Percentiles rank a stretch among this genome's conserved stretches.
Conservation (phyloP, 2,797 vertebrate genomes). For the Eospalax fontanierii region DNA sequence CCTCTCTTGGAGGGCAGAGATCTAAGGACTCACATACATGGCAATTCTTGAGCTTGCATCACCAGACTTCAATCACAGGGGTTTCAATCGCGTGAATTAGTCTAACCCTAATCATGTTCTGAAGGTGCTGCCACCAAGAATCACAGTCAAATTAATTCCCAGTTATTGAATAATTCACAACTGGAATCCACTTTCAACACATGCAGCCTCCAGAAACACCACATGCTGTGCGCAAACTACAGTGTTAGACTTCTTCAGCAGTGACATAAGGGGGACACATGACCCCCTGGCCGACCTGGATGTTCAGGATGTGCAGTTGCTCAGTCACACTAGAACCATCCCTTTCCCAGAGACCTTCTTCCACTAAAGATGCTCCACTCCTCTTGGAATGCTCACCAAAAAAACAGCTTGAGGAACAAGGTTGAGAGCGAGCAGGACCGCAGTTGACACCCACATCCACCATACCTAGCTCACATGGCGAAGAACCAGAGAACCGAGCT, state of each 20-base stretch:
- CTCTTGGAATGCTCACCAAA: not conserved
- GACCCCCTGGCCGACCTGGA: too few species aligned
- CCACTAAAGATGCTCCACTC: not conserved
- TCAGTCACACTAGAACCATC: not conserved
- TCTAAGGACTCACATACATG: too few species aligned
- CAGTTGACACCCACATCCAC: not conserved
- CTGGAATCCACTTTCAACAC: not conserved
- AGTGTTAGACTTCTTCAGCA: not conserved
- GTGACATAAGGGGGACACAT: accelerated
- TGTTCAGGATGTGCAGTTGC: accelerated
- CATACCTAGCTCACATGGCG: not conserved
- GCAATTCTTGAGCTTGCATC: too few species aligned
- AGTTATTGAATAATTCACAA: not conserved
- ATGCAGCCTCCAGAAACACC: not conserved
- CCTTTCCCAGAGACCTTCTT: not conserved
- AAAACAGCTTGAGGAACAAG: not conserved
- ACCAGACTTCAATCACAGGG: not conserved
- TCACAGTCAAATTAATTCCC: not conserved
- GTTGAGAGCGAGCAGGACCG: not conserved
- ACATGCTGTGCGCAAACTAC: not conserved
- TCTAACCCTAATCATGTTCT: not conserved
- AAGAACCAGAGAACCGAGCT: not conserved
- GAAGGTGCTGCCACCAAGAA: not conserved
- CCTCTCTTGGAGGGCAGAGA: not conserved
- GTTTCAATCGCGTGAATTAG: not conserved